phyloP scores from a whole-genome alignment of 2,888 invertebrate genomes.

The Theretra japonica region DNA sequence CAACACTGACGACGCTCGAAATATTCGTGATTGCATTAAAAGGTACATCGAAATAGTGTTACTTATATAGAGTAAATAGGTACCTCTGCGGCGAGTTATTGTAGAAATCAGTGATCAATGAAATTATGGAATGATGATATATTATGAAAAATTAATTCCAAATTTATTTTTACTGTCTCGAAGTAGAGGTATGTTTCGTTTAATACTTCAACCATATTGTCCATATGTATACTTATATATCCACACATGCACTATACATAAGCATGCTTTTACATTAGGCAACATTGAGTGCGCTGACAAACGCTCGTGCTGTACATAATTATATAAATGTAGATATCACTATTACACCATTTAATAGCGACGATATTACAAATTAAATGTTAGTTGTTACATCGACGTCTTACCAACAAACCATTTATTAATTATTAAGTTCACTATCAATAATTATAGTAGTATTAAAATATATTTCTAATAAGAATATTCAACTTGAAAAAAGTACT shows the following conservation, averaged over 20 bases:
- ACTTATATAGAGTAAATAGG: neutral
- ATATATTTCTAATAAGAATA: neutral
- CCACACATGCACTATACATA: slow-evolving; percentile 26
- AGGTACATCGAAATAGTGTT: slow-evolving; percentile 3
- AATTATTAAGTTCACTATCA: neutral
- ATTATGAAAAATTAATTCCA: neutral
- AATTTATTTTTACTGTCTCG: neutral
- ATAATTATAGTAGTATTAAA: neutral
- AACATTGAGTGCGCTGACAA: slow-evolving; percentile 16
- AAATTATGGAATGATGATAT: neutral
- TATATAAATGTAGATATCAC: slow-evolving; percentile 11
- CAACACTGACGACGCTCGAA: slow-evolving; percentile 19
- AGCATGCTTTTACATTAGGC: slow-evolving; percentile 25
- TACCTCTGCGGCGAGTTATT: neutral
- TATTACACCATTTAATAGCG: slow-evolving; percentile 4
- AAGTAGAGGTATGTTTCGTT: neutral
- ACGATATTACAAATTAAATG: neutral
- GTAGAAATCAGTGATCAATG: neutral
- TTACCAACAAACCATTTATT: slow-evolving; percentile 11
- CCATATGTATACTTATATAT: slow-evolving; percentile 7
- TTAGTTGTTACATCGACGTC: slow-evolving; percentile 11
- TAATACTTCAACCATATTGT: neutral
- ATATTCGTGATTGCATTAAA: neutral
- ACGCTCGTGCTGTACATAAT: slow-evolving; percentile 16
- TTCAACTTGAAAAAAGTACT: too few species aligned